Evolutionary conservation across 2,797 vertebrate genomes (phyloP).

Genomic region (Aulostomus chinensis): DNA sequence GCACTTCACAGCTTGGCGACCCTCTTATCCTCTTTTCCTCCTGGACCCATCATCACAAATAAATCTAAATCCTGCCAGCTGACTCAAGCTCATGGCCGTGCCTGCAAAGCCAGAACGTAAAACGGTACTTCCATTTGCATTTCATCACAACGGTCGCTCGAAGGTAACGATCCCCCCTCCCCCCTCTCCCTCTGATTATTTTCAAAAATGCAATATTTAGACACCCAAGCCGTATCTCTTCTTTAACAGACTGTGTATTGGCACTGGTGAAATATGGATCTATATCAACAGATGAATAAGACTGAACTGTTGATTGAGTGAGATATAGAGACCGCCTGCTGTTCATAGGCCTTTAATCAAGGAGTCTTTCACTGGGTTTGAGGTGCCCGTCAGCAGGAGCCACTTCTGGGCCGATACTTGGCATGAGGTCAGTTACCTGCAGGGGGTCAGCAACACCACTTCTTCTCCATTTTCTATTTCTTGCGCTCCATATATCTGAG

Average conservation of each 20-base stretch:
- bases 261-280: conserved; percentile 9
- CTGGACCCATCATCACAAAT: conserved; percentile 28
- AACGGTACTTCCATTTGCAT: conserved; percentile 24
- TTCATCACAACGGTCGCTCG: conserved; percentile 21
- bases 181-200: neutral
- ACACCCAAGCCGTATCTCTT: neutral
- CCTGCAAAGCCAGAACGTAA: conserved; percentile 10
- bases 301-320: neutral
- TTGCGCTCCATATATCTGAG: no score
- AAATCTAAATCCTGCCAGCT: conserved; percentile 41
- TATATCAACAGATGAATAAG: neutral
- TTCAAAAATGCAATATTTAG: conserved; percentile 17
- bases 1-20: conserved; percentile 31
- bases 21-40: conserved; percentile 30
- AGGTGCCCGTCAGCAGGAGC: no score
- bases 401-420: no score
- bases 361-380: no score
- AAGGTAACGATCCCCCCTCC: conserved; percentile 13
- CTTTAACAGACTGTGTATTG: no score
- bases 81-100: conserved; percentile 12
- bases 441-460: no score
- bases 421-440: no score
- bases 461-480: no score
- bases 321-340: neutral
- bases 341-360: neutral